These are phyloP conservation scores for Microtus richardsoni DNA, from an alignment of 2,113 vertebrate species.

Conservation along the genomic window DNA sequence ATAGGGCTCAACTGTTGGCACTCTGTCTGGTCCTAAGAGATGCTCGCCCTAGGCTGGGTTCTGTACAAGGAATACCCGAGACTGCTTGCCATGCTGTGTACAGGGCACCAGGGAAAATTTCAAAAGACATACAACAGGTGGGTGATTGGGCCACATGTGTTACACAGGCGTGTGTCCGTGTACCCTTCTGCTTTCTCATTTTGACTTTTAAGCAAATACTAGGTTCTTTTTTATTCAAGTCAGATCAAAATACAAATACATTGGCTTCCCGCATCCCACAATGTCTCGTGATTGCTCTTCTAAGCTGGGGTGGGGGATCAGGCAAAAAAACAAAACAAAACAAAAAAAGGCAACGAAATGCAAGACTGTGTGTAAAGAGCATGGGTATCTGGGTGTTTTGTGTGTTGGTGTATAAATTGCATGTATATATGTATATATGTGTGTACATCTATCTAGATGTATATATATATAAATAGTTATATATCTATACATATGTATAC, in stretches of 20 bases:
- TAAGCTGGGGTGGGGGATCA: background rate
- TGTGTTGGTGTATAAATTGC: background rate
- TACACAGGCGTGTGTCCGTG: background rate
- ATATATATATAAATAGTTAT: conserved; percentile 39
- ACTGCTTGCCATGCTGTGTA: background rate
- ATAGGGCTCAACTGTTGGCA: background rate
- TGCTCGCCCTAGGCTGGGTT: background rate
- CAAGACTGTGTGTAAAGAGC: background rate
- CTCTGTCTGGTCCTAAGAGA: background rate
- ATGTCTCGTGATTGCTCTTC: background rate
- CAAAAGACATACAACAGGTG: background rate
- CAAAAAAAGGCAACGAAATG: background rate
- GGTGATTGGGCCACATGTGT: background rate
- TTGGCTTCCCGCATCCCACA: background rate
- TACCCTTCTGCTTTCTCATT: background rate
- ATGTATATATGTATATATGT: conserved; percentile 72
- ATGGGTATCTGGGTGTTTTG: background rate
- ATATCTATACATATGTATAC: conserved; percentile 72
- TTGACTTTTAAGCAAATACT: background rate
- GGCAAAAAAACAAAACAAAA: background rate
- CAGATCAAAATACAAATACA: background rate
- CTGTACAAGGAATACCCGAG: background rate
- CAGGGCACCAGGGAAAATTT: background rate
- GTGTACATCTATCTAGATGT: conserved; percentile 67
- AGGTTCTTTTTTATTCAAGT: conserved; percentile 4